Percentiles rank a stretch among this genome's conserved stretches.
These are phyloP conservation scores for Mesaphorura yosii DNA, from an alignment of 1,140 invertebrate genomes.

Conservation along the genomic window DNA sequence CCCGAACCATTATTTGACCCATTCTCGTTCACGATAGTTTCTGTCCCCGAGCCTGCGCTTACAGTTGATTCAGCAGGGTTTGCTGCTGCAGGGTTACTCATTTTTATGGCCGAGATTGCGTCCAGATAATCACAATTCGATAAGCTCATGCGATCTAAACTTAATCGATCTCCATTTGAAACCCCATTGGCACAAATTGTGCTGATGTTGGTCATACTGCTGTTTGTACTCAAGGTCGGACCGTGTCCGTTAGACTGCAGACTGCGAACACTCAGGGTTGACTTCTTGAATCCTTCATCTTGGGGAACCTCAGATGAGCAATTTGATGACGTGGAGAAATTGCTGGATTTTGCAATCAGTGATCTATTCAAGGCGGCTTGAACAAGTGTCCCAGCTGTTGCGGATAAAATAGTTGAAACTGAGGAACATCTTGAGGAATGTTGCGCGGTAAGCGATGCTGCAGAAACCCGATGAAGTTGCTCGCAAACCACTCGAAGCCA, in stretches of 20 bases:
- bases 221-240: constrained; percentile 24
- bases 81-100: constrained; percentile 26
- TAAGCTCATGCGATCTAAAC: constrained; percentile 25
- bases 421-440: constrained; percentile 30
- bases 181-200: constrained; percentile 11
- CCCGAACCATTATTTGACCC: constrained; percentile 21
- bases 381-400: constrained; percentile 25
- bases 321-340: not conserved
- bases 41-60: constrained; percentile 23
- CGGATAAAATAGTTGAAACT: constrained; percentile 27
- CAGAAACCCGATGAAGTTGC: constrained; percentile 28
- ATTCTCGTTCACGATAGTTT: constrained; percentile 30
- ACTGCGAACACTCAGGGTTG: constrained; percentile 7
- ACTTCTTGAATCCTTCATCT: not conserved
- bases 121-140: constrained; percentile 30
- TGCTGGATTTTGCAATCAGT: not conserved
- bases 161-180: constrained; percentile 20
- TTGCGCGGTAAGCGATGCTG: constrained; percentile 3
- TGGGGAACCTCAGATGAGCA: not conserved
- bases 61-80: constrained; percentile 14
- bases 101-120: constrained; percentile 32
- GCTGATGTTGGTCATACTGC: constrained; percentile 28
- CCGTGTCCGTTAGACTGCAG: not conserved
- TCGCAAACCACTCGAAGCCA: constrained; percentile 31
- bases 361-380: constrained; percentile 25